phyloP scores from a whole-genome alignment of 1,140 invertebrate genomes.

The Nixonia krombeini region DNA sequence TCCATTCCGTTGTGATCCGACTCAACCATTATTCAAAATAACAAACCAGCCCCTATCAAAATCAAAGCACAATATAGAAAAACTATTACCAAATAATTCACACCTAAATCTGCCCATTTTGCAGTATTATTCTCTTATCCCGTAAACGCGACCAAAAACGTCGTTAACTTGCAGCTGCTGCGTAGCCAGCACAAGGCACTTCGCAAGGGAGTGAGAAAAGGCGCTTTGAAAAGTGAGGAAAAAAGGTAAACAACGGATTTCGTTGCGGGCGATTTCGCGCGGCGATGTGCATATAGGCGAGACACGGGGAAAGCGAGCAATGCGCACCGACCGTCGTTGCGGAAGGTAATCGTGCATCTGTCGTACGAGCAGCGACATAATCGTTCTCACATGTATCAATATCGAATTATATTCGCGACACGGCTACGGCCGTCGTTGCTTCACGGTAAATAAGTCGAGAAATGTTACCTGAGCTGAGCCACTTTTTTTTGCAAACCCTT shows the following conservation, averaged over 20 bases:
- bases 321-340: too few species aligned
- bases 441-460: neutral
- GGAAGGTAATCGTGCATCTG: neutral
- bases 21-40: slow-evolving; percentile 52
- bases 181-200: too few species aligned
- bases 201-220: neutral
- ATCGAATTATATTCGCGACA: slow-evolving; percentile 1
- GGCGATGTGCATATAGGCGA: too few species aligned
- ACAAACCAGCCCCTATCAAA: slow-evolving; percentile 4
- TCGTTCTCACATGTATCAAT: neutral
- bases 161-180: too few species aligned
- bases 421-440: neutral
- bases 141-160: too few species aligned
- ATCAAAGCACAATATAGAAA: neutral
- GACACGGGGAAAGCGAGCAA: too few species aligned
- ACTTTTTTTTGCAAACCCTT: slow-evolving; percentile 10
- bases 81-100: neutral
- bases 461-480: slow-evolving; percentile 1
- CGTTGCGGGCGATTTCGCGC: too few species aligned
- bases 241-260: too few species aligned
- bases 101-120: too few species aligned
- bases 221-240: too few species aligned
- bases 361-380: neutral
- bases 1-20: slow-evolving; percentile 52
- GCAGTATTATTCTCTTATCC: too few species aligned